phyloP scores from a whole-genome alignment of 2,797 vertebrate genomes.

The Coccyzus lansbergi region DNA sequence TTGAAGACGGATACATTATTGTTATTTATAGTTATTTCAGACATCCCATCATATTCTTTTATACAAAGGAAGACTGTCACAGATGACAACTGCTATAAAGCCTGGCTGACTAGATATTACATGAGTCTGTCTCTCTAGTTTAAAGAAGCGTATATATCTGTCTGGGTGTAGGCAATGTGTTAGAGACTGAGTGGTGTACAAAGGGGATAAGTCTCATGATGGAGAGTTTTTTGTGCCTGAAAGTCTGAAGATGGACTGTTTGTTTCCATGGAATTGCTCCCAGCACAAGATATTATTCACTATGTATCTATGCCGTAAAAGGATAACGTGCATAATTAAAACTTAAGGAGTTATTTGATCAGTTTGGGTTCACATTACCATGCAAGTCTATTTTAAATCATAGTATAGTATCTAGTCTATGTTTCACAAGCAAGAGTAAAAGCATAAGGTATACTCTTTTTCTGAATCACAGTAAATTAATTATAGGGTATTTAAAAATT shows the following conservation, averaged over 20 bases:
- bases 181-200: not conserved
- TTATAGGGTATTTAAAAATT: constrained; percentile 22
- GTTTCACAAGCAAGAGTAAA: not conserved
- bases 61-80: not conserved
- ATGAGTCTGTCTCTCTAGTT: not conserved
- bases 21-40: not conserved
- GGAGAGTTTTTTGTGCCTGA: not conserved
- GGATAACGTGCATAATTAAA: not conserved
- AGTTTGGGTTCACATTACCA: not conserved
- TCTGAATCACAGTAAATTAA: not conserved
- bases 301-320: fast-evolving
- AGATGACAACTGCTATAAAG: not conserved
- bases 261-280: not conserved
- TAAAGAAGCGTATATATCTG: not conserved
- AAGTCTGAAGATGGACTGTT: not conserved
- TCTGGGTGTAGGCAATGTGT: not conserved
- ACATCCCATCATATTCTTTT: not conserved
- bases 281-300: not conserved
- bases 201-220: not conserved
- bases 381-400: not conserved
- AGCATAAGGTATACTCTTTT: not conserved
- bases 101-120: not conserved
- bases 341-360: not conserved
- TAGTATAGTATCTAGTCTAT: not conserved
- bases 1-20: not conserved